Conservation (phyloP, 1,140 invertebrate genomes). For the Bradysia coprophila region DNA sequence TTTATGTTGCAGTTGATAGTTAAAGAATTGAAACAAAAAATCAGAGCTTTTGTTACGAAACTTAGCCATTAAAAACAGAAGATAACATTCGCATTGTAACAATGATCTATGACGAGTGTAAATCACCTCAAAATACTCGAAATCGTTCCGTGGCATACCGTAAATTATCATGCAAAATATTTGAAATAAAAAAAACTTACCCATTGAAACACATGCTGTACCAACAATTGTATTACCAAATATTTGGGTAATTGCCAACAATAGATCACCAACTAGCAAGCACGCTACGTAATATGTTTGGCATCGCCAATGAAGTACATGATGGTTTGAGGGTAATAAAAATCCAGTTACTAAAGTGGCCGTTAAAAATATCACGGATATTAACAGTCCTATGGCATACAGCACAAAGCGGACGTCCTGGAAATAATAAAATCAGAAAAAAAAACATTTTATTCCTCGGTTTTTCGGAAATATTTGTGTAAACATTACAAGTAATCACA, state of each 20-base stretch:
- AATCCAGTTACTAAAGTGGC: slow-evolving; percentile 56
- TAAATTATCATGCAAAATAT: too few relatives aligned
- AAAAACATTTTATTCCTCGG: slow-evolving; percentile 28
- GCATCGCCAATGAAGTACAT: slow-evolving; percentile 67
- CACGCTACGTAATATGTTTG: slow-evolving; percentile 67
- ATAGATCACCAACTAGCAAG: slow-evolving; percentile 53
- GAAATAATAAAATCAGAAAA: slow-evolving; percentile 17
- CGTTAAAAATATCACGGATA: slow-evolving; percentile 56
- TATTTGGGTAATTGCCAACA: slow-evolving; percentile 54
- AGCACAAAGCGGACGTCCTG: slow-evolving; percentile 39
- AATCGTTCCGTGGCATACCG: too few relatives aligned
- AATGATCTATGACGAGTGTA: slow-evolving; percentile 4
- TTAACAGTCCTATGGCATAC: slow-evolving; percentile 52
- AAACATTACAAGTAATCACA: slow-evolving; percentile 18
- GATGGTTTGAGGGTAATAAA: slow-evolving; percentile 56
- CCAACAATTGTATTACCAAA: slow-evolving; percentile 33
- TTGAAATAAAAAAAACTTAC: slow-evolving; percentile 31
- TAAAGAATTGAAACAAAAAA: too few relatives aligned
- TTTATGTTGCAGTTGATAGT: too few relatives aligned
- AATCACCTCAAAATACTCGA: too few relatives aligned
- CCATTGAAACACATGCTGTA: slow-evolving; percentile 36
- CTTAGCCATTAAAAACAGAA: too few relatives aligned
- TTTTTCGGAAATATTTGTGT: slow-evolving; percentile 20
- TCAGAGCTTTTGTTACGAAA: too few relatives aligned
- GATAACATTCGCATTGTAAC: too few relatives aligned